phyloP scores from a whole-genome alignment of 2,113 vertebrate species.

The Sialia sialis region DNA sequence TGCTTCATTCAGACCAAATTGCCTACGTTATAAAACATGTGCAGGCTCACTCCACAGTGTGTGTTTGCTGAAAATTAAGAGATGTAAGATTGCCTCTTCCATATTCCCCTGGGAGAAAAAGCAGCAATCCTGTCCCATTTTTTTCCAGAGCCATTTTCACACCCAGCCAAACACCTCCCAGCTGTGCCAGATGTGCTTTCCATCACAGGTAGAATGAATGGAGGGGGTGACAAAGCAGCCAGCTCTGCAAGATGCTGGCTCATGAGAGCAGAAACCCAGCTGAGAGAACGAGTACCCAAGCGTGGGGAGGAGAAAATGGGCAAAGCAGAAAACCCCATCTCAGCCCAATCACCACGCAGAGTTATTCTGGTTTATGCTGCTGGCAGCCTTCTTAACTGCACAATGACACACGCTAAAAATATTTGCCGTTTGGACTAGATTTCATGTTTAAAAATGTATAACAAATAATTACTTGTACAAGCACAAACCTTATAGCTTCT shows the following conservation, averaged over 20 bases:
- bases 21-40: background rate
- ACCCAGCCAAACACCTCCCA: background rate
- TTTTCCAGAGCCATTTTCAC: background rate
- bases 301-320: background rate
- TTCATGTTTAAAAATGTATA: slow-evolving; percentile 18
- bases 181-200: background rate
- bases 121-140: background rate
- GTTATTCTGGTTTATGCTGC: slow-evolving; percentile 11
- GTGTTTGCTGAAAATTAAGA: background rate
- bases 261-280: background rate
- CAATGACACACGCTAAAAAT: background rate
- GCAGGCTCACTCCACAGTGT: accelerated
- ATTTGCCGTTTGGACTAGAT: background rate
- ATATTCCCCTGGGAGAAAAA: background rate
- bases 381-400: slow-evolving; percentile 9
- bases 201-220: background rate
- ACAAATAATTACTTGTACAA: slow-evolving; percentile 38
- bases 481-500: slow-evolving; percentile 38
- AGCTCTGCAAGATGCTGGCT: background rate
- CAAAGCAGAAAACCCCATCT: background rate
- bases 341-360: accelerated
- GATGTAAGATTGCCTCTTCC: background rate
- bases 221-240: background rate
- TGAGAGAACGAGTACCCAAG: background rate
- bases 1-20: background rate